These are phyloP conservation scores for Argyrosomus regius DNA, from an alignment of 2,797 vertebrate genomes.

Conservation along the genomic window DNA sequence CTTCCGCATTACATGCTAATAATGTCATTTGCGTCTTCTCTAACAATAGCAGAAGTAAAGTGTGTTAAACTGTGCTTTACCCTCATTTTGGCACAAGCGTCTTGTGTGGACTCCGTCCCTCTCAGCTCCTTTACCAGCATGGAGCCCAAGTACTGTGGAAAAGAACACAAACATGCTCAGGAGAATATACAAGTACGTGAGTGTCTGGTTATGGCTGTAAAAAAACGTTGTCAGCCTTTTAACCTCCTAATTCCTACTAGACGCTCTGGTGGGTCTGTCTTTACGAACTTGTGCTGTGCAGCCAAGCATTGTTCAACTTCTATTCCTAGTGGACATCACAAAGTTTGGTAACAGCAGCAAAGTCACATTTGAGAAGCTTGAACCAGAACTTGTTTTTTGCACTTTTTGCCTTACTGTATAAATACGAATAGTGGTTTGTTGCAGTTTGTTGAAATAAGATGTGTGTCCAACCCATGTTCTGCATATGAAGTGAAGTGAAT, in stretches of 20 bases:
- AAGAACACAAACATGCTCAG: background rate
- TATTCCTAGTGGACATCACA: background rate
- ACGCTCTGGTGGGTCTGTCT: background rate
- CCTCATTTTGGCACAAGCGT: constrained; percentile 99
- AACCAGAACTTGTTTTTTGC: background rate
- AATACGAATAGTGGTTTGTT: background rate
- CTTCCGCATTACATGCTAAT: background rate
- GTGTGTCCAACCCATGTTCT: background rate
- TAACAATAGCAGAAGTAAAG: background rate
- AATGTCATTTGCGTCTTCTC: background rate
- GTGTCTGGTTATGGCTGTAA: background rate
- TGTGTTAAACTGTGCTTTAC: constrained; percentile 83
- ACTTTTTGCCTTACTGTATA: background rate
- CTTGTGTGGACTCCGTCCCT: constrained; percentile 98
- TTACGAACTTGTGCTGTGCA: background rate
- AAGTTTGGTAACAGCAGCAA: background rate
- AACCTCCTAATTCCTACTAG: constrained; percentile 6
- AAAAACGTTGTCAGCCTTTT: background rate
- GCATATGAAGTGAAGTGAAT: background rate
- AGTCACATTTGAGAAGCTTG: background rate
- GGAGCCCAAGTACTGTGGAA: constrained; percentile 96
- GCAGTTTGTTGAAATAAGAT: background rate
- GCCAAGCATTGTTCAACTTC: background rate
- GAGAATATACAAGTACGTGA: background rate
- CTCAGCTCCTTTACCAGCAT: constrained; percentile 99